A percentile compares a stretch with the other conserved stretches of the same genome.
Conservation (phyloP, 2,888 invertebrate genomes). For the Agelastica alni region DNA sequence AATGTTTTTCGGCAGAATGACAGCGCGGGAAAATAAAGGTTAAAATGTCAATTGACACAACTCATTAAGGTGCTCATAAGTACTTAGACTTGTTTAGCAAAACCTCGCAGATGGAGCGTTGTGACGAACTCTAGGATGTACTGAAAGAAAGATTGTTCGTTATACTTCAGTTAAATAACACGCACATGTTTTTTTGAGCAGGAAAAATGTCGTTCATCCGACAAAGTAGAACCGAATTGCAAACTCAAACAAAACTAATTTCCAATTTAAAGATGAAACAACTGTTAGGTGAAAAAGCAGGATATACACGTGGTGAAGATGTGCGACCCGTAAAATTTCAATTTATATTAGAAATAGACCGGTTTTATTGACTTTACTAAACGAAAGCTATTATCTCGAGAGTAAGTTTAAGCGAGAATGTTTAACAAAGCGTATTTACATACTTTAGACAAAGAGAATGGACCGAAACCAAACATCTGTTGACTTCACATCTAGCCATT, state of each 20-base stretch:
- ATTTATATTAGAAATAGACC: slow-evolving; percentile 24
- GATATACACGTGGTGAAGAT: neutral
- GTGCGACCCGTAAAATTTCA: slow-evolving; percentile 16
- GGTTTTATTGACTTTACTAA: slow-evolving; percentile 29
- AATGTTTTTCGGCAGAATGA: no score
- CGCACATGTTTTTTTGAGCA: no score
- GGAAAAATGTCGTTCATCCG: no score
- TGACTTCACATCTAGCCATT: slow-evolving; percentile 44
- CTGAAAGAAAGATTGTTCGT: no score
- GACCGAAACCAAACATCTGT: slow-evolving; percentile 41
- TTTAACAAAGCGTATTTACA: slow-evolving; percentile 31
- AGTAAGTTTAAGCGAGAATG: slow-evolving; percentile 24
- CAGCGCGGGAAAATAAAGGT: no score
- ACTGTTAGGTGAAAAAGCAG: neutral
- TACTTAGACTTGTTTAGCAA: no score
- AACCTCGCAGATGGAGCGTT: no score
- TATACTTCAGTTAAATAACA: no score
- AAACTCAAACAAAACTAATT: slow-evolving; percentile 2
- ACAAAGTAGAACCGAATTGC: neutral
- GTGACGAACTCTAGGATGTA: no score
- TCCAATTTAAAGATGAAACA: neutral
- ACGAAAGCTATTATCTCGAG: slow-evolving; percentile 26
- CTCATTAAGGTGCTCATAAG: no score
- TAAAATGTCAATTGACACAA: no score
- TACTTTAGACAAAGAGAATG: slow-evolving; percentile 34